Evolutionary conservation across 2,888 invertebrate genomes (phyloP), one percentile per base, ranked within the genome.

Genomic region (Eupithecia subumbrata): DNA sequence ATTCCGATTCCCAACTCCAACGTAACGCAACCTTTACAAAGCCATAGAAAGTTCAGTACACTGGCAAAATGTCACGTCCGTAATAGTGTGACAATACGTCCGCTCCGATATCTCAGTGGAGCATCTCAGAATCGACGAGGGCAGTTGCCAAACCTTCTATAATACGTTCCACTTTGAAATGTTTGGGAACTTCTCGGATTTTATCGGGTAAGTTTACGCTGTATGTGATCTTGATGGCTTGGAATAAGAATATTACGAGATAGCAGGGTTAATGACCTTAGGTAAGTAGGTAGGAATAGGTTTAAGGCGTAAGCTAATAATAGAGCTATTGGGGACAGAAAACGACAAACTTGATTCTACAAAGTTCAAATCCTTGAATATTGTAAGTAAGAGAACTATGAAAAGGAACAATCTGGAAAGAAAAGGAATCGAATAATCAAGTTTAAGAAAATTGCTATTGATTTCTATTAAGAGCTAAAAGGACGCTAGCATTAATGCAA

Each of bases 21-120:
- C 52, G 22, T 25, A 68, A 68, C 22, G 7, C 22, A n/a, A 43
- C 43, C 68, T 68, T 68, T 68, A 68, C 40, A 16, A 68, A 68
- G 22, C 25, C 64, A 83, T 83, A 88, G 88, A 92, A 92, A 92
- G 90, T 87, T 84, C 84, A 78, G 77, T 75, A 82, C 82, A 82
- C 84, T 82, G 76, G 83, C 84, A 79, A 89, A 91, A 90, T 91
- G 89, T 90, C 89, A 88, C 85, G 86, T 85, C 84, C 76, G 81
- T 81, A 82, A 81, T 83, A 75, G 77, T 84, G 85, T 85, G 84
- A 86, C 84, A 86, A 85, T 85, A 84, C 82, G 82, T 82, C 81
- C 79, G 70, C 70, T 73, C 78, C 72, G 78, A 75, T 85, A 85
- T 84, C 84, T 79, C 78, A 83, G 79, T 81, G 79, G 81, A 81